Evolutionary conservation across 1,140 invertebrate species (phyloP), one percentile per base, ranked within the genome.

Genomic region (Scaptomyza graminum): DNA sequence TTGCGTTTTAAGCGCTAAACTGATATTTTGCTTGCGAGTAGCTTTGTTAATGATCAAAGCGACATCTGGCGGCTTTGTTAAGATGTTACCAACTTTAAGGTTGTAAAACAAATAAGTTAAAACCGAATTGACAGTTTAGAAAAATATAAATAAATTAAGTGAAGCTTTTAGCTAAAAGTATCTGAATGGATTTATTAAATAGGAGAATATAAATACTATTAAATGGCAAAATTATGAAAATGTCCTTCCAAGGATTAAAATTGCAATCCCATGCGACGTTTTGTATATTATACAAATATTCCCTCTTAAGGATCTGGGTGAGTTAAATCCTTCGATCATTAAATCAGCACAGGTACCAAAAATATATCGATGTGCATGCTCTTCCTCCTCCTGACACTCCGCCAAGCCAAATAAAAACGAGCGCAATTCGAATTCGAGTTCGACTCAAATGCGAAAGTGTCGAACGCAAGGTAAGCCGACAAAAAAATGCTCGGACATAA

Each of bases 391-490:
- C 31, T 34, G n/a, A n/a, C n/a, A n/a, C n/a, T n/a, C n/a, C n/a
- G n/a, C n/a, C 31, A 8, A 0, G 8, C 28, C 31, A 15, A 25
- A 15, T 34, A 34, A 49, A 16, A 47, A 31, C 70, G 56, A 69
- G 6, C 28, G 15, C 15, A 47, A 47, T 52, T 25, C 44, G 28
- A 63, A 69, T 52, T 39, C 34, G 70, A 74, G 56, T 62, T 51
- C 41, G 49, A 59, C 61, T 71, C 68, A 65, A 65, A 65, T 65
- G 57, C 54, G 68, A 74, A 70, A 65, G 56, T 51, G 60, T 41
- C 51, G 63, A 63, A 62, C 49, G 72, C 66, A 61, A 65, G 39
- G 61, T 13, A 71, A 47, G 1, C 13, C 37, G 31, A 25, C 25
- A 25, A 56, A 55, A 72, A 61, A 51, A 7, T 37, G 62, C 77